Conservation (phyloP, 2,113 vertebrate genomes). For the Cheilinus undulatus region DNA sequence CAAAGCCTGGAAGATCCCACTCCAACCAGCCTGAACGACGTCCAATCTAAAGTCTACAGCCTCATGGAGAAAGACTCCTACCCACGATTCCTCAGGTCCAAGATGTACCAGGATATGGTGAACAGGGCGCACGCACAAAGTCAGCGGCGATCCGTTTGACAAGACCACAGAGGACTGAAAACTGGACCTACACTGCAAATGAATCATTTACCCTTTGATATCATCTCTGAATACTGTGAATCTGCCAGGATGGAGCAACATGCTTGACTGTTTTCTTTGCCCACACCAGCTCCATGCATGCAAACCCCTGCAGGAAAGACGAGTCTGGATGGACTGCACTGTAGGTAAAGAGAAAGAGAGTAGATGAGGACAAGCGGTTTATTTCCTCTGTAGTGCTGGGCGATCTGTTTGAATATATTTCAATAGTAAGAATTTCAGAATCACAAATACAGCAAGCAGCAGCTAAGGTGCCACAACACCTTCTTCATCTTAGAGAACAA, state of each 20-base stretch:
- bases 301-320: slow-evolving; percentile 28
- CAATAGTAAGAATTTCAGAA: background rate
- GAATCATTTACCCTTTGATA: slow-evolving; percentile 36
- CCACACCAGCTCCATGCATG: slow-evolving; percentile 68
- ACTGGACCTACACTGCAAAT: slow-evolving; percentile 52
- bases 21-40: slow-evolving; percentile 90
- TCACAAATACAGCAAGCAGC: background rate
- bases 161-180: slow-evolving; percentile 13
- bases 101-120: slow-evolving; percentile 95
- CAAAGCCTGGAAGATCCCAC: slow-evolving; percentile 91
- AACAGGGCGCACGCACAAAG: slow-evolving; percentile 85
- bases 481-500: too few species aligned
- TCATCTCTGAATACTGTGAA: slow-evolving; percentile 74
- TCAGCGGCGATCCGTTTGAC: slow-evolving; percentile 91
- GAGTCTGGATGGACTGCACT: slow-evolving; percentile 19
- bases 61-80: slow-evolving; percentile 99
- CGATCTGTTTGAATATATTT: slow-evolving; percentile 3
- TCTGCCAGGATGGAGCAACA: slow-evolving; percentile 31
- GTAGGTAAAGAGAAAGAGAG: slow-evolving; percentile 19
- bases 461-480: background rate
- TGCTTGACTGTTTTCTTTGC: slow-evolving; percentile 57
- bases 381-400: slow-evolving; percentile 31
- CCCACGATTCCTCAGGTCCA: slow-evolving; percentile 95
- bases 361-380: slow-evolving; percentile 25
- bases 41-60: slow-evolving; percentile 93